Evolutionary conservation across 2,113 vertebrate genomes (phyloP).

Genomic region (Rutilus rutilus): DNA sequence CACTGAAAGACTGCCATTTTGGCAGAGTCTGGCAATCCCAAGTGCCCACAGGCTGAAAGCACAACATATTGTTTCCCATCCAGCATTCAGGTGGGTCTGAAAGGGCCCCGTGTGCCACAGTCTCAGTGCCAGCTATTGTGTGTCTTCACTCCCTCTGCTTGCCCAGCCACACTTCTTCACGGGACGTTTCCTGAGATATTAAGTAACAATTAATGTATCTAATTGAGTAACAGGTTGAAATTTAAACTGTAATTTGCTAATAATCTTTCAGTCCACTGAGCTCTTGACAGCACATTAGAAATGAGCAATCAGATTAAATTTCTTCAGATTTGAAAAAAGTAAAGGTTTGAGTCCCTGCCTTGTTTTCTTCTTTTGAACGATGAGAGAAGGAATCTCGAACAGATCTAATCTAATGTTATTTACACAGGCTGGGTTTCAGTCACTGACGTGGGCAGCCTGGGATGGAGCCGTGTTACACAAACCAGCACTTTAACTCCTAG

Average conservation of each 20-base stretch:
- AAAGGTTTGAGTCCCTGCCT: not conserved
- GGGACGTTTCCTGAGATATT: not conserved
- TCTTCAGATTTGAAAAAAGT: not conserved
- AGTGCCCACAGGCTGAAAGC: not conserved
- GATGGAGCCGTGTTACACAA: slow-evolving; percentile 20
- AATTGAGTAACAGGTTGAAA: not conserved
- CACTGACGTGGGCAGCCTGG: slow-evolving; percentile 17
- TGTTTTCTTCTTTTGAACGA: not conserved
- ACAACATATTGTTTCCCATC: slow-evolving; percentile 19
- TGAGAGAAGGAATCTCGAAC: not conserved
- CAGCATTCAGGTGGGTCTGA: slow-evolving; percentile 8
- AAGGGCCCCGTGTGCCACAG: not conserved
- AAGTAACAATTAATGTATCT: not conserved
- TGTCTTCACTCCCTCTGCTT: not conserved
- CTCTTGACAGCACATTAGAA: not conserved
- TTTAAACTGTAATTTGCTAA: not conserved
- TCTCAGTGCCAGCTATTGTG: slow-evolving; percentile 3
- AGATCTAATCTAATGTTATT: not conserved
- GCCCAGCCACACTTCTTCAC: not conserved
- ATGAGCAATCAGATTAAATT: not conserved
- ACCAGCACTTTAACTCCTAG: slow-evolving; percentile 37
- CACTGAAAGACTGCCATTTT: not conserved
- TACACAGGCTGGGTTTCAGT: not conserved
- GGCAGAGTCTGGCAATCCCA: not conserved
- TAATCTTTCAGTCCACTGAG: not conserved